A percentile compares a stretch with the other conserved stretches of the same genome.
Evolutionary conservation across 2,888 invertebrate species (phyloP).

Genomic region (Conus canariensis): DNA sequence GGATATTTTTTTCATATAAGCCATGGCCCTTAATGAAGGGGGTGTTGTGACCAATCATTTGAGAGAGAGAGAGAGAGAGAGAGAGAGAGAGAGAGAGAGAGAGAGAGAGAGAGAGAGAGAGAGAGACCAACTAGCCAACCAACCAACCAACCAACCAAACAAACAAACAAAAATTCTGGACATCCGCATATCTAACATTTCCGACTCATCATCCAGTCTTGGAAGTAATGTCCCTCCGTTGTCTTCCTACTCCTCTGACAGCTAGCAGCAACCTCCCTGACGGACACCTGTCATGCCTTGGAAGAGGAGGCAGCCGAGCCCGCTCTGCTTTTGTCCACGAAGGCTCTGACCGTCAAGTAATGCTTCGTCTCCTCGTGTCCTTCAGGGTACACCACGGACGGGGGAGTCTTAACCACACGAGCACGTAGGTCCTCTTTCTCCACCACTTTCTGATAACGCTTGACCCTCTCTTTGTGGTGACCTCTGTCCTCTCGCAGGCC

Average conservation of each 20-base stretch:
- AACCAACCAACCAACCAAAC: no score
- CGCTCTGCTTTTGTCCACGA: conserved; percentile 8
- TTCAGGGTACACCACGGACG: neutral
- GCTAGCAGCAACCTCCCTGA: neutral
- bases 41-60: no score
- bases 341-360: no score
- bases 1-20: neutral
- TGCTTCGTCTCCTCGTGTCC: no score
- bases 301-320: neutral
- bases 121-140: neutral
- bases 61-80: no score
- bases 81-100: no score
- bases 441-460: neutral
- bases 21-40: no score
- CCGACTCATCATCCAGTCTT: no score
- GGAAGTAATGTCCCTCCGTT: no score
- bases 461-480: neutral
- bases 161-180: no score
- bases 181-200: no score
- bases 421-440: neutral
- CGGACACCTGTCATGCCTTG: no score
- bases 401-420: neutral
- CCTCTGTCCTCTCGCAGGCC: neutral
- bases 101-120: neutral
- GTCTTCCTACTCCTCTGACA: neutral